Evolutionary conservation across 2,888 invertebrate species (phyloP).

Genomic region (Nymphalis polychloros): DNA sequence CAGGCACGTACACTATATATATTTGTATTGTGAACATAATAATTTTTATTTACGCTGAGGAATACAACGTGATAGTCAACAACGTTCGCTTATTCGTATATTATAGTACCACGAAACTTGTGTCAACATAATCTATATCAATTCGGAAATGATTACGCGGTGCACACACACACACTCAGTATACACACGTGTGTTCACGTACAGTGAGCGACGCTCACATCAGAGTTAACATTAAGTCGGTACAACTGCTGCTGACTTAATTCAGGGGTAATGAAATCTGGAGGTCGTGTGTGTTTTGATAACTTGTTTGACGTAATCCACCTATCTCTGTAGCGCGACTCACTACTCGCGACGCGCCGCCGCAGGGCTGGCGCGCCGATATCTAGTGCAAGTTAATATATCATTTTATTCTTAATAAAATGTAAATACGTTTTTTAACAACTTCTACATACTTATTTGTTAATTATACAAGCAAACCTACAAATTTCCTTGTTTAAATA

Average conservation of each 20-base stretch:
- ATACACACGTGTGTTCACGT: background rate
- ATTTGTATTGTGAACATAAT: too few species aligned
- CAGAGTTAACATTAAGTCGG: background rate
- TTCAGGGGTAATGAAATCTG: constrained; percentile 29
- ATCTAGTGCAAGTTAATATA: background rate
- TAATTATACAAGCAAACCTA: too few species aligned
- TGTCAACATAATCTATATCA: constrained; percentile 7
- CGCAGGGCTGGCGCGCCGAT: background rate
- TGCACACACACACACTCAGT: background rate
- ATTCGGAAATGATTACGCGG: background rate
- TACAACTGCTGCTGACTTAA: constrained; percentile 23
- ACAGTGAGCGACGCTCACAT: too few species aligned
- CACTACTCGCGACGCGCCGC: background rate
- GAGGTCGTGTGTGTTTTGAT: constrained; percentile 24
- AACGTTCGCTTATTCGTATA: background rate
- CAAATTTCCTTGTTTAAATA: too few species aligned
- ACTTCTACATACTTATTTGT: too few species aligned
- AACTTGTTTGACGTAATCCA: constrained; percentile 19
- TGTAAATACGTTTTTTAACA: too few species aligned
- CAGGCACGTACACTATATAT: too few species aligned
- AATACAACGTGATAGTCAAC: background rate
- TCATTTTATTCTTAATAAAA: background rate
- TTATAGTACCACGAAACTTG: background rate
- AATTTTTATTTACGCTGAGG: background rate
- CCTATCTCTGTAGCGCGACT: constrained; percentile 6